A percentile compares a stretch with the other conserved stretches of the same genome.
Conservation (phyloP, 2,113 vertebrate genomes). For the Corythornis cristatus region DNA sequence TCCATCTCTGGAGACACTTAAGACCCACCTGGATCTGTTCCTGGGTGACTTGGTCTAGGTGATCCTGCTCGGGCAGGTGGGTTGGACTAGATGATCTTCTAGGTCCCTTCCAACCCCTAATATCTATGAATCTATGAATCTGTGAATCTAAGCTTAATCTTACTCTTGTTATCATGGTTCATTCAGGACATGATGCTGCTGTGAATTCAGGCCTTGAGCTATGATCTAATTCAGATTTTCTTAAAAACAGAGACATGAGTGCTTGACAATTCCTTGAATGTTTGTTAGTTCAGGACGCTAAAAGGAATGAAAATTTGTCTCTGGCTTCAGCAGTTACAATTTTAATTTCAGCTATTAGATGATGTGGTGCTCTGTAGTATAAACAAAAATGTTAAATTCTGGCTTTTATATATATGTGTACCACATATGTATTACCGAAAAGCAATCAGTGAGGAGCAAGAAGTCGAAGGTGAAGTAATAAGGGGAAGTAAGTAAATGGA, state of each 20-base stretch:
- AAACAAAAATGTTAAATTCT: background rate
- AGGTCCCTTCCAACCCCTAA: too few species aligned
- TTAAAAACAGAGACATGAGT: background rate
- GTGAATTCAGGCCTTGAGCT: background rate
- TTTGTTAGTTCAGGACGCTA: background rate
- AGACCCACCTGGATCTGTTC: too few species aligned
- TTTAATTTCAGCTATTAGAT: background rate
- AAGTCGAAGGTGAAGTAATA: background rate
- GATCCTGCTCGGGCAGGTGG: too few species aligned
- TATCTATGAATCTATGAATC: too few species aligned
- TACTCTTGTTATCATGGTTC: background rate
- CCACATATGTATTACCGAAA: background rate
- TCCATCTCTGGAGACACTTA: too few species aligned
- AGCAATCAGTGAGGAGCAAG: background rate
- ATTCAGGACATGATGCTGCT: background rate
- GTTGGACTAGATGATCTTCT: too few species aligned
- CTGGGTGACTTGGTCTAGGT: too few species aligned
- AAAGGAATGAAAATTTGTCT: background rate
- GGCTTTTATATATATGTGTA: background rate
- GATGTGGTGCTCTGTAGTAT: background rate
- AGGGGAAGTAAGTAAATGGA: background rate
- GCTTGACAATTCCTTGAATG: background rate
- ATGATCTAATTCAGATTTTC: background rate
- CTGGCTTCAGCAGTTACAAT: background rate
- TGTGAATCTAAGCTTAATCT: background rate